These are phyloP conservation scores for Aphyosemion australe DNA, from an alignment of 2,113 vertebrate genomes.

Conservation along the genomic window DNA sequence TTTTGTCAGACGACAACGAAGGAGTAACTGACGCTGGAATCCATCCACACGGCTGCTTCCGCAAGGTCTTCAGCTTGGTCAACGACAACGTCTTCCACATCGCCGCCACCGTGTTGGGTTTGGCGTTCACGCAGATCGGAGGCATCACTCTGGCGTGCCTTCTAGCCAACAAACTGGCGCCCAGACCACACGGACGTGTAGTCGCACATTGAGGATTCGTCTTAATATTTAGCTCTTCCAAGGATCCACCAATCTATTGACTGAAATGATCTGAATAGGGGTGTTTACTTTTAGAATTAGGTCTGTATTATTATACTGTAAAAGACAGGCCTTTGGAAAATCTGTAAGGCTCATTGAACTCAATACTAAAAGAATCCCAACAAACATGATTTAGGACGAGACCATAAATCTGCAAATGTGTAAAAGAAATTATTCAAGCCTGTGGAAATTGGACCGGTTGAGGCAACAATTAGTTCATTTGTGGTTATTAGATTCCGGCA, in stretches of 20 bases:
- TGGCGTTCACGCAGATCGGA: constrained; percentile 82
- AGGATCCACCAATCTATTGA: neutral
- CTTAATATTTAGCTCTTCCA: no score
- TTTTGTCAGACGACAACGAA: constrained; percentile 59
- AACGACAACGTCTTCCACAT: constrained; percentile 85
- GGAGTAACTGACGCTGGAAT: constrained; percentile 59
- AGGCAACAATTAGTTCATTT: no score
- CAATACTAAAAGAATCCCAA: no score
- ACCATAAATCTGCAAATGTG: no score
- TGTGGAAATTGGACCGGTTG: neutral
- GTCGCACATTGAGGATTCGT: constrained; percentile 46
- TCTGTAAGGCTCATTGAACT: no score
- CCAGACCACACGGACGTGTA: constrained; percentile 60
- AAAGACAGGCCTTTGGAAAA: neutral
- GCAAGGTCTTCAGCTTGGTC: constrained; percentile 83
- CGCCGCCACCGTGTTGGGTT: constrained; percentile 82
- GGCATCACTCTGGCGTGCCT: constrained; percentile 84
- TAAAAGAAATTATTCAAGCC: neutral
- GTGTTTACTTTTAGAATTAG: neutral
- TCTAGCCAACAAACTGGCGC: constrained; percentile 79
- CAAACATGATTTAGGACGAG: no score
- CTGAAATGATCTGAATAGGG: neutral
- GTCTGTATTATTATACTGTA: neutral
- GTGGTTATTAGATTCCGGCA: neutral
- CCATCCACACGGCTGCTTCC: constrained; percentile 84